These are phyloP conservation scores for Trigoniulus corallinus DNA, from an alignment of 1,140 invertebrate species.

Conservation along the genomic window DNA sequence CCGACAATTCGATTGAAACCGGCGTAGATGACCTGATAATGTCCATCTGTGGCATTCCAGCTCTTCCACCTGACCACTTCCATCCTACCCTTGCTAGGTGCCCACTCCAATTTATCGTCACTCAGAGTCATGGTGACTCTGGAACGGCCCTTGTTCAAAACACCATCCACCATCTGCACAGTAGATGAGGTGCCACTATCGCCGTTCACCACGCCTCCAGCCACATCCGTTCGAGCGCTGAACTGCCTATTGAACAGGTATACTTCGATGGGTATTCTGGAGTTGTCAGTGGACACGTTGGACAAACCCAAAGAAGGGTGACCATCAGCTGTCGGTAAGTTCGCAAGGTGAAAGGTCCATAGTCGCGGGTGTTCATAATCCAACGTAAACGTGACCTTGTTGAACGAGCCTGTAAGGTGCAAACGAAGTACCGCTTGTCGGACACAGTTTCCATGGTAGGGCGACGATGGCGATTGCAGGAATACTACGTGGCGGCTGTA, in stretches of 20 bases:
- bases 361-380: constrained; percentile 22
- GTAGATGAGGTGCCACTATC: no score
- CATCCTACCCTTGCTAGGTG: constrained; percentile 13
- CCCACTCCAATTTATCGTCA: constrained; percentile 21
- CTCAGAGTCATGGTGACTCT: constrained; percentile 13
- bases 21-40: constrained; percentile 19
- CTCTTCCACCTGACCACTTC: constrained; percentile 18
- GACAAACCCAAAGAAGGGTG: constrained; percentile 12
- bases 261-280: background rate
- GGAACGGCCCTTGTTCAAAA: constrained; percentile 7
- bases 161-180: constrained; percentile 10
- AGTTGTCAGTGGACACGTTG: background rate
- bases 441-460: constrained; percentile 13
- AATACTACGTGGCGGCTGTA: constrained; percentile 24
- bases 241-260: background rate
- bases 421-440: constrained; percentile 23
- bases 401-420: constrained; percentile 20
- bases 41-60: constrained; percentile 17
- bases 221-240: background rate
- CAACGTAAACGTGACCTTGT: constrained; percentile 18
- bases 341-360: constrained; percentile 25
- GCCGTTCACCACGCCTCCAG: background rate
- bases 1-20: constrained; percentile 25
- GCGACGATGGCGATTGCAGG: constrained; percentile 15
- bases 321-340: constrained; percentile 21